A percentile compares a stretch with the other conserved stretches of the same genome.
phyloP scores from a whole-genome alignment of 2,888 invertebrate species.

The Emmelina monodactyla region DNA sequence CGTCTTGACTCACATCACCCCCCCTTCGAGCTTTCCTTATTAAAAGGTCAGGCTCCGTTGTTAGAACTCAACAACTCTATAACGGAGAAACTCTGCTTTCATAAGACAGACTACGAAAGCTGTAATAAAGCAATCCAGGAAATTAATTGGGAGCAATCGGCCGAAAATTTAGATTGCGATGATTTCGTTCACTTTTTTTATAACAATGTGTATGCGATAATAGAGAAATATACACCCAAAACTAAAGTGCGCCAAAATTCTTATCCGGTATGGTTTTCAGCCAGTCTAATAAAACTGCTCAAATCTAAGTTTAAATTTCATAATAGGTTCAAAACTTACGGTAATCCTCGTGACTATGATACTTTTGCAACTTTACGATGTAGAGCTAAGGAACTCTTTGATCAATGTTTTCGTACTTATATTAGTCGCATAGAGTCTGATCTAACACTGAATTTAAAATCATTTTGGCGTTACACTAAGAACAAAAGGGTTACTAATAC shows the following conservation, averaged over 20 bases:
- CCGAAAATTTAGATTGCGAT: neutral
- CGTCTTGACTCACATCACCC: neutral
- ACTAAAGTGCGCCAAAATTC: neutral
- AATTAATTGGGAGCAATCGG: neutral
- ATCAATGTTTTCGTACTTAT: neutral
- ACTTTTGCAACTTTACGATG: neutral
- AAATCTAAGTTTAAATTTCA: neutral
- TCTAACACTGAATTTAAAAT: neutral
- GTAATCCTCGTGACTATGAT: constrained; percentile 1
- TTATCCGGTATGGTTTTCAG: constrained; percentile 1
- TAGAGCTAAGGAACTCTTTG: neutral
- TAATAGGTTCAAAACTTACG: neutral
- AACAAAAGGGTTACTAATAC: too few species aligned
- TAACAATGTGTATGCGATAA: neutral
- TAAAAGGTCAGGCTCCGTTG: neutral
- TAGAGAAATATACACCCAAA: neutral
- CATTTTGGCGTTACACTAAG: neutral
- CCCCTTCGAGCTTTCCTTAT: neutral
- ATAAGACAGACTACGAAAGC: neutral
- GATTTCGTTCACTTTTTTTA: neutral
- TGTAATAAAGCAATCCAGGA: neutral
- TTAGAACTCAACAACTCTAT: neutral
- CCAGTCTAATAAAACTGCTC: neutral
- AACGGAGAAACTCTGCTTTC: neutral
- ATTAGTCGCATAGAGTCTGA: neutral